These are phyloP conservation scores for Mythimna impura DNA, from an alignment of 2,888 invertebrate genomes.

Conservation along the genomic window DNA sequence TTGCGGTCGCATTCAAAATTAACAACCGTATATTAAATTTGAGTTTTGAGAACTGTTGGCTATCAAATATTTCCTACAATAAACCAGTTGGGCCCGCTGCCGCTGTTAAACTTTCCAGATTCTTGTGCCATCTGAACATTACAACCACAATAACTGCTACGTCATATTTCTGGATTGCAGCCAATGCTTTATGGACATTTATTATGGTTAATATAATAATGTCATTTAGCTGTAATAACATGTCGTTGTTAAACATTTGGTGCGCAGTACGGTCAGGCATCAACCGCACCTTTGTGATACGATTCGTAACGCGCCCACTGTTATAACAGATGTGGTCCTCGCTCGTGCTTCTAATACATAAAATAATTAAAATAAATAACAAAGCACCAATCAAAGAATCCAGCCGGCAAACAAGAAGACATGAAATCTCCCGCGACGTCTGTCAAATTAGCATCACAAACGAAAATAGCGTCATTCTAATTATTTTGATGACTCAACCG, in stretches of 20 bases:
- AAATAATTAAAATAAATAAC: conserved; percentile 76
- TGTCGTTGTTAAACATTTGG: conserved; percentile 56
- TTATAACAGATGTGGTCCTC: conserved; percentile 67
- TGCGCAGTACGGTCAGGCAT: conserved; percentile 46
- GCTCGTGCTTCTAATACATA: conserved; percentile 67
- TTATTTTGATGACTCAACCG: conserved; percentile 91
- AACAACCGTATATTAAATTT: conserved; percentile 85
- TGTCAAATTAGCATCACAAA: conserved; percentile 90
- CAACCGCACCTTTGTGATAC: conserved; percentile 56
- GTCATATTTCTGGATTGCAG: conserved; percentile 81
- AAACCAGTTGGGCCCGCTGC: conserved; percentile 80
- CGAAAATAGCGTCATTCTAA: conserved; percentile 91
- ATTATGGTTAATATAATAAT: conserved; percentile 74
- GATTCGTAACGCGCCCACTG: conserved; percentile 59
- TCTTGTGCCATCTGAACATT: conserved; percentile 73
- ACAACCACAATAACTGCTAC: conserved; percentile 76
- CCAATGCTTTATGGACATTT: conserved; percentile 84
- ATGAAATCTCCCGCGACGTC: conserved; percentile 90
- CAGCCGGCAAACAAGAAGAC: conserved; percentile 83
- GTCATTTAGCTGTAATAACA: conserved; percentile 73
- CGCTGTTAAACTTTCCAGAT: conserved; percentile 81
- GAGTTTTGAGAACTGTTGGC: conserved; percentile 83
- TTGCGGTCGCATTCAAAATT: conserved; percentile 85
- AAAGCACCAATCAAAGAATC: conserved; percentile 86
- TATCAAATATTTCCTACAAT: conserved; percentile 89